Evolutionary conservation across 1,140 invertebrate genomes (phyloP).

Genomic region (Scaptodrosophila lebanonensis): DNA sequence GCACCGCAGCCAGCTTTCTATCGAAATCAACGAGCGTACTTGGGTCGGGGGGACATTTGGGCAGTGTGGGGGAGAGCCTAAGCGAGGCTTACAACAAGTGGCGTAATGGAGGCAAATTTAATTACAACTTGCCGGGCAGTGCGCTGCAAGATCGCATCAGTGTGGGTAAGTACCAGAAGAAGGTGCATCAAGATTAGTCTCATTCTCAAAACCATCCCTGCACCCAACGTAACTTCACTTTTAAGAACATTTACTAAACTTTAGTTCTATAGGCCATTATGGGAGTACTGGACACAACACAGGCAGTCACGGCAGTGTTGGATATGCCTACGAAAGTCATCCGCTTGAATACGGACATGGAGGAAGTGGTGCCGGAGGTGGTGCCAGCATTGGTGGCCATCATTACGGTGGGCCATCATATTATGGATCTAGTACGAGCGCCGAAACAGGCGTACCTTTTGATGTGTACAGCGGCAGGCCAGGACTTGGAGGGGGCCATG

Average conservation of each 20-base stretch:
- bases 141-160: slow-evolving; percentile 52
- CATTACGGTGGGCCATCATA: slow-evolving; percentile 6
- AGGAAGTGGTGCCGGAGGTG: neutral
- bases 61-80: slow-evolving; percentile 46
- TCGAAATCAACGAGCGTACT: neutral
- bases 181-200: no score
- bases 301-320: slow-evolving; percentile 20
- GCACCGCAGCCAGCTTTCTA: slow-evolving; percentile 15
- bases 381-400: slow-evolving; percentile 20
- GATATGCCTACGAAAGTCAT: slow-evolving; percentile 48
- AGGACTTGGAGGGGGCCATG: slow-evolving; percentile 21
- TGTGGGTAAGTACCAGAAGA: slow-evolving; percentile 52
- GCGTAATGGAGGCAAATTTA: slow-evolving; percentile 26
- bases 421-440: slow-evolving; percentile 38
- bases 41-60: slow-evolving; percentile 22
- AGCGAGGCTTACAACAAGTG: slow-evolving; percentile 58
- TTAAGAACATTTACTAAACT: neutral
- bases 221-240: neutral
- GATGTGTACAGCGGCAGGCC: slow-evolving; percentile 58
- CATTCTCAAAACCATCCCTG: neutral
- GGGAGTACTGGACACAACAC: slow-evolving; percentile 25
- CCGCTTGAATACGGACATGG: slow-evolving; percentile 50
- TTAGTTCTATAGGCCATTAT: slow-evolving; percentile 33
- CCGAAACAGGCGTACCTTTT: slow-evolving; percentile 55
- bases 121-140: no score